Conservation (phyloP, 2,888 invertebrate genomes). For the Oscheius sp. region DNA sequence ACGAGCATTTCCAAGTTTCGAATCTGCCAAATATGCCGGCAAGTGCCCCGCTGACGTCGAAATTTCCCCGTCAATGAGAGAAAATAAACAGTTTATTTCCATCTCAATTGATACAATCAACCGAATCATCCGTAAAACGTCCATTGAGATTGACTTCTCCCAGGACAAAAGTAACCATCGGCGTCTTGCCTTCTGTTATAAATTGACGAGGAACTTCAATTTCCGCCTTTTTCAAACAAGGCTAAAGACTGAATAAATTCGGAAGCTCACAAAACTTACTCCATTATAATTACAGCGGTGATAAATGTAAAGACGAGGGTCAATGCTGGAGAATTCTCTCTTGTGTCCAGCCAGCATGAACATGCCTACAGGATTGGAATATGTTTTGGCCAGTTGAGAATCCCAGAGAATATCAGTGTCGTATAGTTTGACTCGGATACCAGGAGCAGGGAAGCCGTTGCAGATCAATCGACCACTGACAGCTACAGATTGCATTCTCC, state of each 20-base stretch:
- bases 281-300: conserved; percentile 24
- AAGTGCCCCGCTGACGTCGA: neutral
- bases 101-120: conserved; percentile 25
- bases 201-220: conserved; percentile 16
- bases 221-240: conserved; percentile 25
- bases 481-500: conserved; percentile 14
- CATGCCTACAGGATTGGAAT: conserved; percentile 11
- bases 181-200: conserved; percentile 9
- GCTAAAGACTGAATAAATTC: neutral
- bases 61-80: neutral
- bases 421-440: conserved; percentile 16
- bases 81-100: conserved; percentile 7
- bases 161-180: neutral
- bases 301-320: conserved; percentile 21
- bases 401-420: conserved; percentile 16
- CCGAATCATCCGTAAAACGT: conserved; percentile 14
- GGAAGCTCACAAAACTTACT: neutral
- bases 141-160: conserved; percentile 15
- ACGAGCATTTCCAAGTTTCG: conserved; percentile 15
- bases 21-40: conserved; percentile 16
- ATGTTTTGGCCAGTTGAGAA: conserved; percentile 2
- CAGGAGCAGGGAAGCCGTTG: conserved; percentile 18
- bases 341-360: conserved; percentile 24
- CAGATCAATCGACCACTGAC: conserved; percentile 13
- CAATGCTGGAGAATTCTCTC: conserved; percentile 16